Evolutionary conservation across 2,797 vertebrate genomes (phyloP), one percentile per base, ranked within the genome.

Genomic region (Onychomys torridus): DNA sequence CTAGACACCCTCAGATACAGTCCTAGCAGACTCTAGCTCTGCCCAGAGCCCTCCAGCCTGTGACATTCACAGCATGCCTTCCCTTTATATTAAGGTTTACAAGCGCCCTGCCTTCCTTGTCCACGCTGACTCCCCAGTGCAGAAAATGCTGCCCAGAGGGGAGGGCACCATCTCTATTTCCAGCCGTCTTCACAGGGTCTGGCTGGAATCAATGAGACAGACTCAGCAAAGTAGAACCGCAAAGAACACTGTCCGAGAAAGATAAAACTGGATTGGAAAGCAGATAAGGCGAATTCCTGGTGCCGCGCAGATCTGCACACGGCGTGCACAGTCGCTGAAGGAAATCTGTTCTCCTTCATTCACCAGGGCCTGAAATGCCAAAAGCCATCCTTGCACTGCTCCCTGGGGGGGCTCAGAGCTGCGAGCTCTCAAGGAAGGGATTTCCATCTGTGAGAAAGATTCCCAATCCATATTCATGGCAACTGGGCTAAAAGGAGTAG

Each of bases 191-290:
- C 46, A 7, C 8, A 1, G 69, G 25, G 76, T 95, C 94, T 90
- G 93, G 91, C n/a, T 4, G 0, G 81, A 93, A 93, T 89, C 16
- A 1, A 82, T 5, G 61, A 0, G 63, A 97, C 77, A 93, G 89
- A 63, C 95, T 94, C 96, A 96, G 96, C 90, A 77, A 93, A 96
- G 63, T 34, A 52, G 5, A 94, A 87, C 77, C 91, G 95, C 92
- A 94, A 75, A 95, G 95, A 95, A 96, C 93, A 91, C 65, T 32
- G 91, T 95, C 97, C 97, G 93, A 75, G 93, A 81, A 86, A 95
- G 97, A 96, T 65, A 75, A 95, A 85, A 29, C 78, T 63, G 95
- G 81, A 93, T 65, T 7, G 90, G 83, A 69, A 93, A 89, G 77
- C 89, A 90, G 97, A 94, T 63, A 97, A 93, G 69, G 78, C 55